Percentiles rank a stretch among this genome's conserved stretches.
These are phyloP conservation scores for Lutra lutra DNA, from an alignment of 2,797 vertebrate species.

Conservation along the genomic window DNA sequence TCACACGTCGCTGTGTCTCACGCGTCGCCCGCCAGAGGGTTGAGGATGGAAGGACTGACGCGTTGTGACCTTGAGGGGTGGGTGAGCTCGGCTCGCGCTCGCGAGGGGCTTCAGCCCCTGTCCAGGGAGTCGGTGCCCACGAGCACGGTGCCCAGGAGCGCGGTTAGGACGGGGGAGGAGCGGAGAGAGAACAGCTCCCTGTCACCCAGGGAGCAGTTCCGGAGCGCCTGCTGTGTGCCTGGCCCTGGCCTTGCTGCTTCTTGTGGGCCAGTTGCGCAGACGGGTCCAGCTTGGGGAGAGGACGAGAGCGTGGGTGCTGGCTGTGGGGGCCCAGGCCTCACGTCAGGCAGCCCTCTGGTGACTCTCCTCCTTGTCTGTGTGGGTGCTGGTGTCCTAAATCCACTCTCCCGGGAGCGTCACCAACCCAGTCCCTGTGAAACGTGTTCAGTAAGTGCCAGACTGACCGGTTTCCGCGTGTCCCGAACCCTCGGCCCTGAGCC, in stretches of 20 bases:
- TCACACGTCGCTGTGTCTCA: not conserved
- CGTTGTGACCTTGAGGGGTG: not conserved
- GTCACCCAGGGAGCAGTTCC: accelerated
- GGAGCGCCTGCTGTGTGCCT: not conserved
- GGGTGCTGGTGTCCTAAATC: accelerated
- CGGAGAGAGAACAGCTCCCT: accelerated
- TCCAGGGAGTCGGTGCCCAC: not conserved
- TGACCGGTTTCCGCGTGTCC: not conserved
- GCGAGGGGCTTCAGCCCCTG: not conserved
- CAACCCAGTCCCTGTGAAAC: not conserved
- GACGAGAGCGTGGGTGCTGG: not conserved
- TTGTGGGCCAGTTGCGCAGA: accelerated
- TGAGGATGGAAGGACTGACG: not conserved
- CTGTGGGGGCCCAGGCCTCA: not conserved
- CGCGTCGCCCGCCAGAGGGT: not conserved
- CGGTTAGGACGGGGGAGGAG: not conserved
- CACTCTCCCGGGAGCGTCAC: no score
- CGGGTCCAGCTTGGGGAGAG: not conserved
- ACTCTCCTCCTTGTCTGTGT: not conserved
- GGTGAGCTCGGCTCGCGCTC: not conserved
- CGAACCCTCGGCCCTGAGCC: not conserved
- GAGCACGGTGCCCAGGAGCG: not conserved
- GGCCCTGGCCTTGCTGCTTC: not conserved
- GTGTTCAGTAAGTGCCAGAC: not conserved
- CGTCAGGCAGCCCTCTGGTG: not conserved